Base-by-base conservation (phyloP, 1,140 invertebrate genomes). In the Hylaeus volcanicus region DNA sequence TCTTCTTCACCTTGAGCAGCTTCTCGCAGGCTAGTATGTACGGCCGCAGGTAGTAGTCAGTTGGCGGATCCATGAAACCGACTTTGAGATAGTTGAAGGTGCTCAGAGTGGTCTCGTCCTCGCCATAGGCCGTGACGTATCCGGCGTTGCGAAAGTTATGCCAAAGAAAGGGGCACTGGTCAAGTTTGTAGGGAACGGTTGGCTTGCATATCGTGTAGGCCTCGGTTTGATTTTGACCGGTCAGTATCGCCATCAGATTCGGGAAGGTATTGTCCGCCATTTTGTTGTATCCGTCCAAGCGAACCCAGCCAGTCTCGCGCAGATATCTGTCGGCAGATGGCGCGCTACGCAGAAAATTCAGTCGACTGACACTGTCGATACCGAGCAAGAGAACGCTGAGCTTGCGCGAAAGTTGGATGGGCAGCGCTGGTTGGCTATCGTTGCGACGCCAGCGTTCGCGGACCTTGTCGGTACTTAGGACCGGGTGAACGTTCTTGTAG, bases 231-330 rank as follows among this genome's bases (percentile, higher is more conserved):
- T 91, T 95, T 63, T 94, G 93, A 2, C 97, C 97, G 2, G 95
- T 96, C 41, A 97, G 91, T 4, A 96, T 91, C 0, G 97, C 96
- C 94, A 98, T 96, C 39, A 98, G 88, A 91, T 98, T 98, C 0
- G 97, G 96, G 89, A 96, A 97, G 1, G 96, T 97, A 84, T 97
- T 97, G 85, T 97, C 96, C 2, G 95, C 97, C 84, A 95, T 94
- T 91, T 96, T 96, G 86, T 95, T 95, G 86, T 95, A 96, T 0
- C 96, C 96, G 64, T 93, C 90, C 26, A 96, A 89, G 41, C 93
- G 92, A 12, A 95, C 82, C 90, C 94, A 96, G 4, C 93, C 94
- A 5, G 95, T 93, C 26, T 94, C 92, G 55, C 94, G 94, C 11
- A 98, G 91, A 89, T 95, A 96, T 56, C 93, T 89, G 3, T 94